Evolutionary conservation across 1,140 invertebrate genomes (phyloP).

Genomic region (Calosoma granatense): DNA sequence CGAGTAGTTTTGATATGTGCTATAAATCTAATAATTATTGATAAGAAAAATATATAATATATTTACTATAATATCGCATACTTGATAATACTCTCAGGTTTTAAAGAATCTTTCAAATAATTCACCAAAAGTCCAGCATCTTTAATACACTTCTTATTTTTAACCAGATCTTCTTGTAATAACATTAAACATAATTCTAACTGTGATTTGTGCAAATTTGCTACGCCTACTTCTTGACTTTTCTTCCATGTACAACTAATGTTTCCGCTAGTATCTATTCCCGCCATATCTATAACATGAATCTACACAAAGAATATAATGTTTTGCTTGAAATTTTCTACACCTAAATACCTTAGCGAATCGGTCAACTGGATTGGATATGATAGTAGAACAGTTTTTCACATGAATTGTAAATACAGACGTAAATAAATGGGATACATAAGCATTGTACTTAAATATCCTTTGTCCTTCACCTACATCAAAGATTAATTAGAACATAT

Average conservation of each 20-base stretch:
- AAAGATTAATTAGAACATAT: too few relatives aligned
- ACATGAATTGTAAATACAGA: background rate
- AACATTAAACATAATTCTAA: background rate
- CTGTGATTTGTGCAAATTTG: background rate
- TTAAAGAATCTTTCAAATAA: background rate
- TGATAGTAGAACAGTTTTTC: background rate
- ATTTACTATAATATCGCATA: background rate
- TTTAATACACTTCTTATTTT: background rate
- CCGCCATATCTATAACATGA: slow-evolving; percentile 10
- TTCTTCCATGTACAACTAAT: background rate
- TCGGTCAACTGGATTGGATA: background rate
- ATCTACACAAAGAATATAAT: background rate
- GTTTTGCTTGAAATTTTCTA: background rate
- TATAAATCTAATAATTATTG: background rate
- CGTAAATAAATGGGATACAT: background rate
- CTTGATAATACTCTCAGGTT: background rate
- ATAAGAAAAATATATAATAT: background rate
- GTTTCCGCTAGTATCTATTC: background rate
- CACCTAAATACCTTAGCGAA: background rate
- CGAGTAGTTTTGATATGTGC: slow-evolving; percentile 19
- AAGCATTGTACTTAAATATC: too few relatives aligned
- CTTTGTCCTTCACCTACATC: too few relatives aligned
- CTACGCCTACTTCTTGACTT: background rate
- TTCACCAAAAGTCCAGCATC: background rate
- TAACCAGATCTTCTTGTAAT: background rate